Percentiles rank a stretch among this genome's conserved stretches.
These are phyloP conservation scores for Rallus crepitans DNA, from an alignment of 2,797 vertebrate species.

Conservation along the genomic window DNA sequence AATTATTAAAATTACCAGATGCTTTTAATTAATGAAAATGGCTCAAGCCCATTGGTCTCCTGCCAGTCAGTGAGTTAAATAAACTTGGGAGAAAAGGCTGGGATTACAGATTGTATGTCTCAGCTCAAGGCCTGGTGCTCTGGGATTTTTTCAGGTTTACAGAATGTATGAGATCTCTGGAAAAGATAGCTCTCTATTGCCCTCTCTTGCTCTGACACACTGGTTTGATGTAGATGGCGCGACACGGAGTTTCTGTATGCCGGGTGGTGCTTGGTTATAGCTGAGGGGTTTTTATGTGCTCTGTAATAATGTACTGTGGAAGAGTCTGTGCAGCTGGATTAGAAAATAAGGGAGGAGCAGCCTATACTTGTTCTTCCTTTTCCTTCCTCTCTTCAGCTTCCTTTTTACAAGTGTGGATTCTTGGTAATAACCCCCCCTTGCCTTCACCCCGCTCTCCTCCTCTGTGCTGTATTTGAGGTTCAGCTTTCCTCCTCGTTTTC, in stretches of 20 bases:
- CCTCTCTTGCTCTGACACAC: constrained; percentile 58
- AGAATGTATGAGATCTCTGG: constrained; percentile 16
- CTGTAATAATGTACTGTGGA: not conserved
- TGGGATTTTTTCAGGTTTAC: not conserved
- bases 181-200: constrained; percentile 62
- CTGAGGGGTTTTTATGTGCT: not conserved
- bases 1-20: constrained; percentile 7
- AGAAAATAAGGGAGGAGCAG: not conserved
- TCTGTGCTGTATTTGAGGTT: not conserved
- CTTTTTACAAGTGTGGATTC: fast-evolving
- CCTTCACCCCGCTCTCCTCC: not conserved
- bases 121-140: not conserved
- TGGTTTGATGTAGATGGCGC: not conserved
- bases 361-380: not conserved
- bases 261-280: not conserved
- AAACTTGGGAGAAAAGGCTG: not conserved
- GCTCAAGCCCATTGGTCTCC: not conserved
- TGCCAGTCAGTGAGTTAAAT: not conserved
- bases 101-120: not conserved
- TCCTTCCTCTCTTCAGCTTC: not conserved
- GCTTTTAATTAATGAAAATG: constrained; percentile 20
- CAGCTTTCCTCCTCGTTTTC: not conserved
- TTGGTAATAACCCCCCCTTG: not conserved
- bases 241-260: fast-evolving
- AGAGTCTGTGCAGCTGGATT: too few relatives aligned